Conservation (phyloP, 2,888 invertebrate species). For the Lasioglossum figueresi region DNA sequence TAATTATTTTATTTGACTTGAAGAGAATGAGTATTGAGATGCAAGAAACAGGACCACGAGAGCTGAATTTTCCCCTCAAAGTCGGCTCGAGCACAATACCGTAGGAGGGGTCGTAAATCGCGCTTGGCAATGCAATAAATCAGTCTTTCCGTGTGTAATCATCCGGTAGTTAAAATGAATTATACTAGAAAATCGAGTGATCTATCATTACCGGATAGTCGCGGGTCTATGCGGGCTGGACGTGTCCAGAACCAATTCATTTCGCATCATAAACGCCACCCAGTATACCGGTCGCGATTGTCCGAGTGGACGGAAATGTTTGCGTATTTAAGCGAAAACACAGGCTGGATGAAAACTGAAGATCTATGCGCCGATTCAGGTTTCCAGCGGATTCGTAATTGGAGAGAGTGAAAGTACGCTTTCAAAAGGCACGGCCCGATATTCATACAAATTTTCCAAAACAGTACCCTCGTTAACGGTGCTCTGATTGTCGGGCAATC, state of each 20-base stretch:
- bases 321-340: constrained; percentile 60
- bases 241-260: background rate
- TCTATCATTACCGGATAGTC: constrained; percentile 14
- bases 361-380: constrained; percentile 67
- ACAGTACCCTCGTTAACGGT: constrained; percentile 62
- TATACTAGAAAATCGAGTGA: constrained; percentile 19
- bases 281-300: constrained; percentile 29
- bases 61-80: background rate
- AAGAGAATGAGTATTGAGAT: background rate
- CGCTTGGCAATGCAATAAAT: constrained; percentile 9
- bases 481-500: constrained; percentile 57
- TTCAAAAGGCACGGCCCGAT: constrained; percentile 64
- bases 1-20: background rate
- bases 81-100: background rate
- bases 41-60: background rate
- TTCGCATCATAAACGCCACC: constrained; percentile 49
- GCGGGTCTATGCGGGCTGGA: background rate
- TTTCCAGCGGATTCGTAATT: constrained; percentile 77
- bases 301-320: constrained; percentile 44
- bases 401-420: constrained; percentile 78
- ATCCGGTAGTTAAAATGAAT: constrained; percentile 26
- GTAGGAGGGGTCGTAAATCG: background rate
- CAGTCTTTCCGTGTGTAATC: background rate
- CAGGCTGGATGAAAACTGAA: constrained; percentile 60
- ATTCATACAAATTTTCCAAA: constrained; percentile 67